Percentiles rank a stretch among this genome's conserved stretches.
These are phyloP conservation scores for Sphaerolaimus hirsutus DNA, from an alignment of 2,888 invertebrate genomes.

Conservation along the genomic window DNA sequence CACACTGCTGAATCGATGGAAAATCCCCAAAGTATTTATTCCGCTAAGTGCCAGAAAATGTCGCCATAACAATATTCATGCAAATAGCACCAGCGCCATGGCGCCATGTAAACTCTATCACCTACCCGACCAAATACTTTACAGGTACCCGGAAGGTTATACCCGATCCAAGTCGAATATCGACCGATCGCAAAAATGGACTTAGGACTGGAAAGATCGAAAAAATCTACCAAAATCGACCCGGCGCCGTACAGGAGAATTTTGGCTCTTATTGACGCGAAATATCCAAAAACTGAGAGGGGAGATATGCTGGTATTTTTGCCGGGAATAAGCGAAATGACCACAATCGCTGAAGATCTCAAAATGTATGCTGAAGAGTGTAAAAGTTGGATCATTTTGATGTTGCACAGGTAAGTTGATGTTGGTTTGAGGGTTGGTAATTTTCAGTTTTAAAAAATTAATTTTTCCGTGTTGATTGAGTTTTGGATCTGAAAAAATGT, in stretches of 20 bases:
- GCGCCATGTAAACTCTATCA: too few relatives aligned
- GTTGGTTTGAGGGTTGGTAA: neutral
- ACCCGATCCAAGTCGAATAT: constrained; percentile 69
- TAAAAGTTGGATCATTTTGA: constrained; percentile 66
- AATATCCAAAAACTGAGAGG: constrained; percentile 55
- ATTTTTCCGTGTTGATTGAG: too few relatives aligned
- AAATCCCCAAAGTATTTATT: too few relatives aligned
- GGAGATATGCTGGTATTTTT: constrained; percentile 85
- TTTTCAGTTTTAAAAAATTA: too few relatives aligned
- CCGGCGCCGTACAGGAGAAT: constrained; percentile 75
- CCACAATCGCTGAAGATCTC: constrained; percentile 19
- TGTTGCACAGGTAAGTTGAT: constrained; percentile 40
- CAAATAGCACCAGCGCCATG: too few relatives aligned
- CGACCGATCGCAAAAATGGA: constrained; percentile 37
- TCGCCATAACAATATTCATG: too few relatives aligned
- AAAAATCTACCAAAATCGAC: constrained; percentile 45
- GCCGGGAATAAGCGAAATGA: constrained; percentile 38
- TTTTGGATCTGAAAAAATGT: too few relatives aligned
- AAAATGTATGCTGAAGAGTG: constrained; percentile 47
- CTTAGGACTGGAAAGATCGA: constrained; percentile 30
- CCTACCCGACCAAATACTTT: too few relatives aligned
- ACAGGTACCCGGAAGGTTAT: constrained; percentile 73
- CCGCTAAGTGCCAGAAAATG: too few relatives aligned
- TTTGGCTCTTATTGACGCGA: constrained; percentile 64
- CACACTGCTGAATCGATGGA: too few relatives aligned